Evolutionary conservation across 1,140 invertebrate species (phyloP), one percentile per base, ranked within the genome.

Genomic region (Ylistrum balloti): DNA sequence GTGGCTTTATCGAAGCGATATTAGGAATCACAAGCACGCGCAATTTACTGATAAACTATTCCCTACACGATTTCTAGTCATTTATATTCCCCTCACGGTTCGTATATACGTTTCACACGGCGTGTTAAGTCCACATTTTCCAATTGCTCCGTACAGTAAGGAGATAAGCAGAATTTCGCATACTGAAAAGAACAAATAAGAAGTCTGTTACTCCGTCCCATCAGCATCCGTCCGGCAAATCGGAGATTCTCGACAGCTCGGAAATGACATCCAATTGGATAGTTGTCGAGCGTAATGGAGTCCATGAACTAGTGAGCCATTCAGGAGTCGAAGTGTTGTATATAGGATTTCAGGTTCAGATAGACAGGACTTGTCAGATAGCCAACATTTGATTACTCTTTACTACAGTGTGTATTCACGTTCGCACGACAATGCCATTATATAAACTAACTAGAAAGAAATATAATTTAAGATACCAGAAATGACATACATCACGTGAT

Each of bases 181-280:
- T 74, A 74, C 28, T 74, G n/a, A 74, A 74, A 74, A 74, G 56
- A 74, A 74, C 56, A 74, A 74, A 74, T 74, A 74, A 5, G 56
- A 9, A 74, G 56, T 74, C n/a, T 74, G 56, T 74, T 28, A 17
- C 22, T 56, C 9, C 17, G 56, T 74, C 22, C 56, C n/a, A 74
- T 74, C 17, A 74, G 9, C 1, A 11, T n/a, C 56, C 56, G 56
- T 74, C n/a, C 5, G n/a, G 56, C n/a, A 74, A 74, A 28, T 74
- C 56, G 22, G n/a, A 74, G 22, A 74, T n/a, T 74, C n/a, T 74
- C 56, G 56, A 74, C 56, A 74, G 56, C 56, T 74, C 56, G 56
- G 56, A 74, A 74, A 74, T 74, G 28, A 74, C 56, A 28, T 74
- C 56, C 56, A 74, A 74, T 74, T n/a, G 56, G 56, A 74, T 74